Evolutionary conservation across 2,797 vertebrate species (phyloP).

Genomic region (Spheniscus humboldti): DNA sequence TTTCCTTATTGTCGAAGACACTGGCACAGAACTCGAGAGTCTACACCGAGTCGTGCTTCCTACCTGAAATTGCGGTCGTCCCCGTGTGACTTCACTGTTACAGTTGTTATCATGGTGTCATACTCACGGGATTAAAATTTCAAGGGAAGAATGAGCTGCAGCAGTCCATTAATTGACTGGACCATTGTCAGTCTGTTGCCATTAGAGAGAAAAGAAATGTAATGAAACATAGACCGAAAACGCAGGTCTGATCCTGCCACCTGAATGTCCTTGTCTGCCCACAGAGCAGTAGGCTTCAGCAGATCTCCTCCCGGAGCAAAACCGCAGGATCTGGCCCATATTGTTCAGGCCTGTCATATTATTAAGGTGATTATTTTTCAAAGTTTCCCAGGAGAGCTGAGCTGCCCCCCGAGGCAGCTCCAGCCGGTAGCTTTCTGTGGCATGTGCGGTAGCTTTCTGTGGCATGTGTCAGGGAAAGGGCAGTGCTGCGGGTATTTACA

Average conservation of each 20-base stretch:
- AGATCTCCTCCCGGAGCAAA: background rate
- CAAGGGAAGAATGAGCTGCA: background rate
- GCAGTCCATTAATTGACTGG: background rate
- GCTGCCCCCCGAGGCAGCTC: constrained; percentile 11
- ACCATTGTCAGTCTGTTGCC: background rate
- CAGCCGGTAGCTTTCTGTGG: constrained; percentile 1
- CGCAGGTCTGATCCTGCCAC: background rate
- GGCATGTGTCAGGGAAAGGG: constrained; percentile 28
- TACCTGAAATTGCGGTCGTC: background rate
- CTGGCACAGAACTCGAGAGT: background rate
- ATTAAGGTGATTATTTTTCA: constrained; percentile 33
- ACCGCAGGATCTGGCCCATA: constrained; percentile 9
- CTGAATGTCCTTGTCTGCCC: fast-evolving
- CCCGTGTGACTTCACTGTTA: background rate
- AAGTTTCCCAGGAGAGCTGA: constrained; percentile 3
- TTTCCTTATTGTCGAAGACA: background rate
- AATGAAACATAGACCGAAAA: background rate
- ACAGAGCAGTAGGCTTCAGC: fast-evolving
- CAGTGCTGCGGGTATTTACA: constrained; percentile 28
- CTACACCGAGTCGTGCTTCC: fast-evolving
- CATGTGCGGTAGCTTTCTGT: background rate
- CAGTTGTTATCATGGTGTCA: background rate
- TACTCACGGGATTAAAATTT: background rate
- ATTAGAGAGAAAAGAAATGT: background rate
- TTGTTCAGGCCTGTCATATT: constrained; percentile 12